These are phyloP conservation scores for Calyptomena viridis DNA, from an alignment of 2,113 vertebrate genomes.

Conservation along the genomic window DNA sequence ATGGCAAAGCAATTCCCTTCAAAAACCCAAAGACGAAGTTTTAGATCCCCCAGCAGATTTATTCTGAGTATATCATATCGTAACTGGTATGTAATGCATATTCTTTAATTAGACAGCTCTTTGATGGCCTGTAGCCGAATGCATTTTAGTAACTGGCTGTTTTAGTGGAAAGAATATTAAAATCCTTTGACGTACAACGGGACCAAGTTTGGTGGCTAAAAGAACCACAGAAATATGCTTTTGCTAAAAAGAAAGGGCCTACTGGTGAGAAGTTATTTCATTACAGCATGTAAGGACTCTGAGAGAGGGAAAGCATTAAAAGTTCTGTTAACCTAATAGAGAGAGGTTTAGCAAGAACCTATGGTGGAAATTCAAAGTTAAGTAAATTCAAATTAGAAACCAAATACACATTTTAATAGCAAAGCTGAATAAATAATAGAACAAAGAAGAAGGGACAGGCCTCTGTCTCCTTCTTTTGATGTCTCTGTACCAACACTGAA, in stretches of 20 bases:
- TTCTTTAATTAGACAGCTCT: constrained; percentile 11
- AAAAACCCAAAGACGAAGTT: neutral
- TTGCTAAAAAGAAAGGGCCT: neutral
- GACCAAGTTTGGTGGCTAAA: neutral
- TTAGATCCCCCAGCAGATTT: constrained; percentile 11
- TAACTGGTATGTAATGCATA: neutral
- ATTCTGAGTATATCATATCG: neutral
- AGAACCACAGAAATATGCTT: neutral
- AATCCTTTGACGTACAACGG: neutral
- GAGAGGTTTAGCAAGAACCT: neutral
- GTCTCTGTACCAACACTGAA: neutral
- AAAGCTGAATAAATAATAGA: neutral
- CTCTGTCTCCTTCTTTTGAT: neutral
- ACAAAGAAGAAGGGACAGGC: neutral
- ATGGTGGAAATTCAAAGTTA: neutral
- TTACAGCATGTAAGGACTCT: neutral
- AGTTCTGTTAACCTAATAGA: neutral
- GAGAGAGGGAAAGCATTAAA: neutral
- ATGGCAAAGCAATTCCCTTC: neutral
- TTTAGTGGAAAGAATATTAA: constrained; percentile 21
- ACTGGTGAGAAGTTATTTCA: neutral
- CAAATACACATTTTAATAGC: neutral
- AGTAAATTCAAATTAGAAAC: neutral
- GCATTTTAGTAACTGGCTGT: neutral
- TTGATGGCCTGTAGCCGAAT: neutral